phyloP scores from a whole-genome alignment of 2,113 vertebrate genomes.

The Carettochelys insculpta region DNA sequence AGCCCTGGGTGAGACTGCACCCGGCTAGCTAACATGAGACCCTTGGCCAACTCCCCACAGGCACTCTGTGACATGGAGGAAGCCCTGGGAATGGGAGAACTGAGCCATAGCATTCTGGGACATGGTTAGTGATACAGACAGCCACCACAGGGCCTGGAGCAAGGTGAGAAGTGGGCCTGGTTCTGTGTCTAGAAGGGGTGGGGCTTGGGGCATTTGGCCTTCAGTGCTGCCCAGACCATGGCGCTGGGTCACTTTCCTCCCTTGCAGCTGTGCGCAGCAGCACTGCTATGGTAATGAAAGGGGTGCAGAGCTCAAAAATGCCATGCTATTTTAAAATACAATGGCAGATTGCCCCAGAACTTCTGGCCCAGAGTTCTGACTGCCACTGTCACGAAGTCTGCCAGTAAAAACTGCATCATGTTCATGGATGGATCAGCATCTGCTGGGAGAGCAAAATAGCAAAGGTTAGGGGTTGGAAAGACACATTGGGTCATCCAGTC shows the following conservation, averaged over 20 bases:
- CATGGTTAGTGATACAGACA: no score
- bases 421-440: background rate
- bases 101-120: fast-evolving
- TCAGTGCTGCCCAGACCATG: no score
- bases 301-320: no score
- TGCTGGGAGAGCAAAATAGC: background rate
- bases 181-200: no score
- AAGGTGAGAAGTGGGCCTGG: no score
- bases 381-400: background rate
- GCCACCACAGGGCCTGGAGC: no score
- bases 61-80: fast-evolving
- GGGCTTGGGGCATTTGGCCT: no score
- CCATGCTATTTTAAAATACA: background rate
- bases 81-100: background rate
- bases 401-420: background rate
- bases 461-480: background rate
- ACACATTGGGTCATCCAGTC: background rate
- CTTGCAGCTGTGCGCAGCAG: no score
- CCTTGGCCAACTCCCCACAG: background rate
- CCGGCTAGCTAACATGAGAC: background rate
- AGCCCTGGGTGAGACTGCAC: fast-evolving
- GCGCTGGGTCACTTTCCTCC: no score
- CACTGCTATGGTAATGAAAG: no score
- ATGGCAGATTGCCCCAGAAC: background rate
- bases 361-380: background rate